phyloP scores from a whole-genome alignment of 2,797 vertebrate species.

The Phataginus tetradactyla region DNA sequence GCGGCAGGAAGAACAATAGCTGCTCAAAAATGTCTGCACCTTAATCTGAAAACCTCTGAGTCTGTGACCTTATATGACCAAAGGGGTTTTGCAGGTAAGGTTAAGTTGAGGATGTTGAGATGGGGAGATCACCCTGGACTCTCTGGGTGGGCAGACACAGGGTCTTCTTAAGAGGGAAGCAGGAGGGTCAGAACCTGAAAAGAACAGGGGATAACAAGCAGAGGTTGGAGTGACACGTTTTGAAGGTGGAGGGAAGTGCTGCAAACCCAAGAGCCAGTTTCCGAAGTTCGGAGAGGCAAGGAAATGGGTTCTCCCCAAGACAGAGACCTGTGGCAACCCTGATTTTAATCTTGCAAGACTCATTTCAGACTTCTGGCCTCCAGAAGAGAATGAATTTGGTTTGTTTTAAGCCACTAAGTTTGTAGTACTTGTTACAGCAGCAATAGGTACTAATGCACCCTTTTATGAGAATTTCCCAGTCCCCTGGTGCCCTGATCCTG shows the following conservation, averaged over 20 bases:
- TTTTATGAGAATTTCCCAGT: not conserved
- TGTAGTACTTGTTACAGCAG: not conserved
- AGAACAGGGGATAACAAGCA: not conserved
- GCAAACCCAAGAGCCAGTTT: not conserved
- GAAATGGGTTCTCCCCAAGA: rapidly evolving
- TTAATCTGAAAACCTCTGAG: not conserved
- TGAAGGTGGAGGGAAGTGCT: not conserved
- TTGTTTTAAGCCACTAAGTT: not conserved
- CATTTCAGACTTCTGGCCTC: not conserved
- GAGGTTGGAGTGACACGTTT: not conserved
- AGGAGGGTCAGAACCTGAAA: not conserved
- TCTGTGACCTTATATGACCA: not conserved
- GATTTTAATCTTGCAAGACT: not conserved
- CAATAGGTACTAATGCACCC: not conserved
- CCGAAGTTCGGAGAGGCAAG: not conserved
- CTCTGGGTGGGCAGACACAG: not conserved
- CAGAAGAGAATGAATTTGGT: not conserved
- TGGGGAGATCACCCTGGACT: not conserved
- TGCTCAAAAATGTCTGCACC: rapidly evolving
- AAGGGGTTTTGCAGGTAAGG: not conserved
- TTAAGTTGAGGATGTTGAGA: not conserved
- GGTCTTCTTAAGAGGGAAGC: not conserved
- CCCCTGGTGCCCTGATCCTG: rapidly evolving
- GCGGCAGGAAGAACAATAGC: not conserved
- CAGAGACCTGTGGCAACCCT: too few relatives aligned